Base-by-base conservation (phyloP, 1,140 invertebrate genomes). In the Phymastichus coffea region DNA sequence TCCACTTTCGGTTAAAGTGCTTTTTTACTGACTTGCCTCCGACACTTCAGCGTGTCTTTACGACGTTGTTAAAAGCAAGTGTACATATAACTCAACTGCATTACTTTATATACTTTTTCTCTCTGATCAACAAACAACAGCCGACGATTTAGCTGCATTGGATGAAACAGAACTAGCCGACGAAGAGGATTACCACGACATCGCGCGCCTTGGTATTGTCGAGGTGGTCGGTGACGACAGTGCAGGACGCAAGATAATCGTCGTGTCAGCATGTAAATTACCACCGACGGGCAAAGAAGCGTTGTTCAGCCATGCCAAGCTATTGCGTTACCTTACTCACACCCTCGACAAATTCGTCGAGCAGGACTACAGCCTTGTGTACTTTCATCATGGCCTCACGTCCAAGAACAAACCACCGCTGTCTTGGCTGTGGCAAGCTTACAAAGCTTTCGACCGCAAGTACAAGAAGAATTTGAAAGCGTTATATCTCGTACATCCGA, bases 401-500 rank as follows among this genome's bases (percentile, higher is more conserved):
- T 97, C 94, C 72, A 92, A 94, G 77, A 99, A 98, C 78, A 99
- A 99, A 75, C 97, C 97, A 0, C 89, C 95, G 7, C 79, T 98
- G 0, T 88, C 91, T 25, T 99, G 97, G 93, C 80, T 99, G 26
- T 92, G 96, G 86, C 94, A 97, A 77, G 95, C 96, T n/a, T 99
- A 99, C 74, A 92, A 91, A 79, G 92, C 95, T 33, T 95, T 99
- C 72, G 97, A 99, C 81, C 86, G 97, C 67, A 98, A 98, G 84
- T 99, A 99, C 80, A 99, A 99, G 82, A 99, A 99, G 76, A 99
- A 99, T 80, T 80, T 99, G 12, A 99, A 99, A 81, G 95, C 95
- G 40, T 81, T 99, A 44, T 99, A 98, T 83, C 83, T 99, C 68
- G 97, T 99, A 25, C 98, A 99, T 83, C 97, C 98, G 38, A 99